These are phyloP conservation scores for Yoshiicerus persimilis DNA, from an alignment of 1,140 invertebrate species.

Conservation along the genomic window DNA sequence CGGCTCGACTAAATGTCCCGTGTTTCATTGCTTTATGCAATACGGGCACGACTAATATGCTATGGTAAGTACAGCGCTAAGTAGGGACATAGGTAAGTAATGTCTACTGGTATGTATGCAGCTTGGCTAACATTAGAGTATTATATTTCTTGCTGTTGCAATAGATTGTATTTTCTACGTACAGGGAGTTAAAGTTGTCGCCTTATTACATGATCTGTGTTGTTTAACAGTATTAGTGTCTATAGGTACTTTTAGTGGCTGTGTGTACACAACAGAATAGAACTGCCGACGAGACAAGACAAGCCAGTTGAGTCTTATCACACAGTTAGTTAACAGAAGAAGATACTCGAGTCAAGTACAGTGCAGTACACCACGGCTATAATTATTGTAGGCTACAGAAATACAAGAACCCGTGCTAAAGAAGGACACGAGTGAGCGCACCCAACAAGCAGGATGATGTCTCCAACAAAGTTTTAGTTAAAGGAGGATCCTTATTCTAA, in stretches of 20 bases:
- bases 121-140: background rate
- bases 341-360: background rate
- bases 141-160: background rate
- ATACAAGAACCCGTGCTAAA: background rate
- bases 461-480: background rate
- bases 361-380: background rate
- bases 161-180: background rate
- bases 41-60: conserved; percentile 10
- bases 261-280: background rate
- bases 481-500: background rate
- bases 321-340: background rate
- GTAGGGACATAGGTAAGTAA: background rate
- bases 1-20: conserved; percentile 26
- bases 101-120: background rate
- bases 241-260: background rate
- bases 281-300: background rate
- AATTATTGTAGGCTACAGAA: background rate
- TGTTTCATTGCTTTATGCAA: conserved; percentile 23
- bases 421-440: conserved; percentile 10
- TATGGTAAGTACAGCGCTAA: background rate
- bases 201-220: background rate
- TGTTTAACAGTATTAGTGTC: background rate
- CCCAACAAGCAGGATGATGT: conserved; percentile 2
- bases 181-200: background rate
- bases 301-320: background rate